These are phyloP conservation scores for Corbicula japonica DNA, from an alignment of 2,888 invertebrate species.

Conservation along the genomic window DNA sequence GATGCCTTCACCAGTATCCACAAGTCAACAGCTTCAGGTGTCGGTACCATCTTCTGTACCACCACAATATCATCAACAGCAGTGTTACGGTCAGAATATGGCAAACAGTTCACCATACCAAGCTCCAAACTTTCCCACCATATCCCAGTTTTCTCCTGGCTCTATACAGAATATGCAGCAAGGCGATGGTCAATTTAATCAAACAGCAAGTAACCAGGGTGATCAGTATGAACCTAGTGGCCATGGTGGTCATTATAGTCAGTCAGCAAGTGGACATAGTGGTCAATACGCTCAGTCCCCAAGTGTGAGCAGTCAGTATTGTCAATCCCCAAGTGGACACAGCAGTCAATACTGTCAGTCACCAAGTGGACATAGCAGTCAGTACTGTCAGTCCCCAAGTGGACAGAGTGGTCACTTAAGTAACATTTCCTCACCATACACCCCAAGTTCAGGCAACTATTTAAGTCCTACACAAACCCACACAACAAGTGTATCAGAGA, in stretches of 20 bases:
- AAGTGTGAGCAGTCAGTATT: slow-evolving; percentile 24
- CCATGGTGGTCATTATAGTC: no score
- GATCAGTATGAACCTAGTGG: neutral
- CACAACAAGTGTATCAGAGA: neutral
- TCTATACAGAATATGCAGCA: no score
- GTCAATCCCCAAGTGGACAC: slow-evolving; percentile 10
- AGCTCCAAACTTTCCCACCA: no score
- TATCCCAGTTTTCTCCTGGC: slow-evolving; percentile 21
- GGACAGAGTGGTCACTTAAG: slow-evolving; percentile 61
- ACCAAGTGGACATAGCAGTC: neutral
- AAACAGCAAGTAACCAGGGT: no score
- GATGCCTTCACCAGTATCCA: slow-evolving; percentile 61
- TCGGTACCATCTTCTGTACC: slow-evolving; percentile 57
- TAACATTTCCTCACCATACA: slow-evolving; percentile 74
- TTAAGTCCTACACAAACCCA: slow-evolving; percentile 66
- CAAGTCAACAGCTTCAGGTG: slow-evolving; percentile 71
- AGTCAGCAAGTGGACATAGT: neutral
- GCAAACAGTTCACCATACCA: slow-evolving; percentile 12
- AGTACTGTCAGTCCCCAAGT: slow-evolving; percentile 62
- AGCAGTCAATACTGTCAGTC: neutral
- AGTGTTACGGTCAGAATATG: slow-evolving; percentile 26
- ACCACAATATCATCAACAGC: slow-evolving; percentile 27
- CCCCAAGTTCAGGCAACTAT: slow-evolving; percentile 59
- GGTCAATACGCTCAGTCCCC: slow-evolving; percentile 60
- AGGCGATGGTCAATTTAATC: no score